Percentiles rank a stretch among this genome's conserved stretches.
These are phyloP conservation scores for Lutjanus erythropterus DNA, from an alignment of 2,113 vertebrate genomes.

Conservation along the genomic window DNA sequence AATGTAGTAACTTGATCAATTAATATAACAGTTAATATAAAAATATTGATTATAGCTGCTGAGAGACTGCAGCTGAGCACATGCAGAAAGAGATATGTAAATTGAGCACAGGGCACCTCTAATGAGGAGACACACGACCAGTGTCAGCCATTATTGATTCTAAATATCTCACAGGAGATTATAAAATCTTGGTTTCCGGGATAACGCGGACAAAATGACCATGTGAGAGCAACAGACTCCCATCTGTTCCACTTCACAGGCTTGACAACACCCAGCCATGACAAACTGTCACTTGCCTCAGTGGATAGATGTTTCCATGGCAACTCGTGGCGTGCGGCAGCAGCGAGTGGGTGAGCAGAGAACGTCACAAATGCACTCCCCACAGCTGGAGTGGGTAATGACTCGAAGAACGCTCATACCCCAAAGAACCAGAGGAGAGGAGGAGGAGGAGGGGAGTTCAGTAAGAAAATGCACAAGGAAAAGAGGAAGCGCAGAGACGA, in stretches of 20 bases:
- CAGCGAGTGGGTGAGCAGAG: constrained; percentile 71
- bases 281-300: constrained; percentile 77
- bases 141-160: neutral
- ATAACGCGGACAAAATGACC: constrained; percentile 58
- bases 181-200: constrained; percentile 31
- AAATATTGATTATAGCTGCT: constrained; percentile 26
- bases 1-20: neutral
- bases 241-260: constrained; percentile 79
- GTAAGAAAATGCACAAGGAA: constrained; percentile 14
- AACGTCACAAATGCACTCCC: constrained; percentile 71
- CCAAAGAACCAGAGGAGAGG: constrained; percentile 31
- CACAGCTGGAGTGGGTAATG: constrained; percentile 77
- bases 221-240: constrained; percentile 65
- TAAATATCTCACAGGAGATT: constrained; percentile 29
- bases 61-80: neutral
- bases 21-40: neutral
- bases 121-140: neutral
- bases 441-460: neutral
- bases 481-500: constrained; percentile 22
- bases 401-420: constrained; percentile 55
- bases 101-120: neutral
- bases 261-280: constrained; percentile 65
- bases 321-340: constrained; percentile 60
- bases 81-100: neutral
- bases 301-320: constrained; percentile 76